Base-by-base conservation (phyloP, 2,113 vertebrate genomes). In the Rhinoptilus africanus region DNA sequence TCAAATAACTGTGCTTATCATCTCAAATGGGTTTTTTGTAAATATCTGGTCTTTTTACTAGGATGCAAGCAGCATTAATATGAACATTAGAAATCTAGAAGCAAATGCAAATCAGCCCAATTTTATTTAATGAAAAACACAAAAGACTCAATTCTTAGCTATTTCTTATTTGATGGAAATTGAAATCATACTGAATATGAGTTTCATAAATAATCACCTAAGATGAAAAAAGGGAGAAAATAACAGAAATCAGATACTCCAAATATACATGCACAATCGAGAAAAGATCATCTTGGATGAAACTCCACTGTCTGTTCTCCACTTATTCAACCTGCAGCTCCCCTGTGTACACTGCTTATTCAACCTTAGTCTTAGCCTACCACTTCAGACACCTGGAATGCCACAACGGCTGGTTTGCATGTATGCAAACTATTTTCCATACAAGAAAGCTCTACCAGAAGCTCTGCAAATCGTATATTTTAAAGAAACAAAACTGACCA, bases 401-500 rank as follows among this genome's bases (percentile, higher is more conserved):
- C 48, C 82, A 81, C 78, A 92, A 56, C 34, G 88, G 80, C 69
- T 87, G 39, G 45, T 94, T 60, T 82, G 68, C 92, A 76, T 39
- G 71, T 4, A 32, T 23, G 51, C 24, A 22, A 41, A 41, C 12
- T 12, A 45, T 39, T 56, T 56, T 51, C 19, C 39, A 56, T n/a
- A 50, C 3, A 67, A 71, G 85, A 92, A 88, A 78, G 24, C 34
- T 13, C 5, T 57, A 77, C 24, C 76, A 79, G 87, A 64, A 87
- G 78, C 74, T 84, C 85, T 35, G 45, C 85, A 97, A 97, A 97
- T 97, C 88, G 75, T 96, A 93, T 91, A 95, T 94, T 96, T 94
- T 81, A 76, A 93, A 88, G 93, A 68, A 94, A 95, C 87, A 89
- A 97, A 98, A 92, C 67, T 37, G 57, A 62, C 89, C 97, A 97